These are phyloP conservation scores for Drosophila ananassae DNA, from an alignment of 1,140 invertebrate genomes.

Conservation along the genomic window DNA sequence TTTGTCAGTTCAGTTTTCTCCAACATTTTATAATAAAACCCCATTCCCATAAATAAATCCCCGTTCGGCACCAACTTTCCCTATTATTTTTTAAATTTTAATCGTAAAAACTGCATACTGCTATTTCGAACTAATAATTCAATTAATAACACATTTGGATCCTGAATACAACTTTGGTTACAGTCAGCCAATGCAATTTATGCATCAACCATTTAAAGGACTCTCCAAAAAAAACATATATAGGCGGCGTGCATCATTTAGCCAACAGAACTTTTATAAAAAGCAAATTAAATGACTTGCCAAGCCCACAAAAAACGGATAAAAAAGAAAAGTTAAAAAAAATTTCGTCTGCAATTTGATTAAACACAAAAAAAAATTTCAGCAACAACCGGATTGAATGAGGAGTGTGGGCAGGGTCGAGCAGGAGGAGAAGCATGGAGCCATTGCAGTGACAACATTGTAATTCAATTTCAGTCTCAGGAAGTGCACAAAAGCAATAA, in stretches of 20 bases:
- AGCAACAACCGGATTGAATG: conserved; percentile 8
- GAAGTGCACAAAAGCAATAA: conserved; percentile 57
- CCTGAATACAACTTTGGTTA: conserved; percentile 36
- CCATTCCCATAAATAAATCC: too few relatives aligned
- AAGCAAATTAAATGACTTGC: conserved; percentile 67
- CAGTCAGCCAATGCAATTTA: conserved; percentile 59
- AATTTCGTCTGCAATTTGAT: conserved; percentile 67
- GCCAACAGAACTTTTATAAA: conserved; percentile 51
- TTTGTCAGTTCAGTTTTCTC: too few relatives aligned
- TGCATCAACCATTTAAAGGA: neutral
- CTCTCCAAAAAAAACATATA: conserved; percentile 3
- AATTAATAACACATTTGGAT: conserved; percentile 75
- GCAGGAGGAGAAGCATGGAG: neutral
- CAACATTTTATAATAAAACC: too few relatives aligned
- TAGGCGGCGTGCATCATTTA: conserved; percentile 52
- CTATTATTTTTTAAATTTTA: conserved; percentile 2
- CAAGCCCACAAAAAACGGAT: conserved; percentile 28
- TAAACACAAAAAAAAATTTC: conserved; percentile 64
- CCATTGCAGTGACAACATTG: conserved; percentile 67
- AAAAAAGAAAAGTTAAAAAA: conserved; percentile 22
- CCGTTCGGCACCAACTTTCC: too few relatives aligned
- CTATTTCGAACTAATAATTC: conserved; percentile 56
- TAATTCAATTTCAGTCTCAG: conserved; percentile 71
- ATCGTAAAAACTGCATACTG: neutral
- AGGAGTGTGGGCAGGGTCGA: neutral